Conservation (phyloP, 1,140 invertebrate species). For the Proctacanthus coquilletti region DNA sequence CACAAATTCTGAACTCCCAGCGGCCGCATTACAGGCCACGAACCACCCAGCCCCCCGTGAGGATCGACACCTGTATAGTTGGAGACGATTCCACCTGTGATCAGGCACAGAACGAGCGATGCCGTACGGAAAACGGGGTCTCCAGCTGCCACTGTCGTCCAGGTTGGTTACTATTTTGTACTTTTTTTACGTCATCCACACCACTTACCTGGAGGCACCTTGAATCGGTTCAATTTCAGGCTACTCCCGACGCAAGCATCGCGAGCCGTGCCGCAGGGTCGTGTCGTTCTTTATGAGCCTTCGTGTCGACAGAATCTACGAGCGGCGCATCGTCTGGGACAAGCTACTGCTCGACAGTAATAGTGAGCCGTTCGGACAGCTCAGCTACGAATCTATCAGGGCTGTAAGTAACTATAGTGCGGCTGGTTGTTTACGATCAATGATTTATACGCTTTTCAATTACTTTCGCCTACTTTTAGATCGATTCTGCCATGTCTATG, state of each 20-base stretch:
- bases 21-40: conserved; percentile 37
- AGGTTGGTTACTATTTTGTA: conserved; percentile 24
- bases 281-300: conserved; percentile 65
- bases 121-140: conserved; percentile 76
- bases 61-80: conserved; percentile 89
- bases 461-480: conserved; percentile 32
- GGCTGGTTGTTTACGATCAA: conserved; percentile 1
- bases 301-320: conserved; percentile 67
- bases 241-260: conserved; percentile 58
- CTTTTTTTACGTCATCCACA: background rate
- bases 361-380: conserved; percentile 63
- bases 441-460: background rate
- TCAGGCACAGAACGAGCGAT: conserved; percentile 69
- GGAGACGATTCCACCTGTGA: conserved; percentile 88
- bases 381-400: conserved; percentile 67
- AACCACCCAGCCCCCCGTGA: conserved; percentile 45
- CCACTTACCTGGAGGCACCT: background rate
- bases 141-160: conserved; percentile 80
- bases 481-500: conserved; percentile 79
- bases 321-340: conserved; percentile 60
- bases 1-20: conserved; percentile 30
- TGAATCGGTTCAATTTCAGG: conserved; percentile 30
- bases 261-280: conserved; percentile 64
- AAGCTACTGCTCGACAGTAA: conserved; percentile 53
- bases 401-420: conserved; percentile 46